Percentiles rank a stretch among this genome's conserved stretches.
phyloP scores from a whole-genome alignment of 2,888 invertebrate species.

The Heliconius charithonia region DNA sequence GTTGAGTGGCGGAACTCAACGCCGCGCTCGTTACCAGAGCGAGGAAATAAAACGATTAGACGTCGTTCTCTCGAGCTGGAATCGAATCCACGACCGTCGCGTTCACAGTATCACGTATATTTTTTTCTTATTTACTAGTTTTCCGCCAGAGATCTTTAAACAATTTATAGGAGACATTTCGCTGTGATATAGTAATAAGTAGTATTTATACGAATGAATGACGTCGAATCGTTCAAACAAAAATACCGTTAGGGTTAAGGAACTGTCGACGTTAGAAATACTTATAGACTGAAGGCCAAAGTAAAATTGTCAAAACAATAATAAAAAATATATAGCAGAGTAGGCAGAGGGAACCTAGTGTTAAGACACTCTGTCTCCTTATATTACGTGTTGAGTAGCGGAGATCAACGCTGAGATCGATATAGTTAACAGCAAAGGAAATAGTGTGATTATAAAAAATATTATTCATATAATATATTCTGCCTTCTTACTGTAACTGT shows the following conservation, averaged over 20 bases:
- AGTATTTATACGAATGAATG: slow-evolving; percentile 1
- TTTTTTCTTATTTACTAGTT: background rate
- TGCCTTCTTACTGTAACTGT: too few species aligned
- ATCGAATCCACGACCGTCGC: background rate
- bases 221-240: background rate
- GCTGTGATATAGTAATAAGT: background rate
- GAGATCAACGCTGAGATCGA: background rate
- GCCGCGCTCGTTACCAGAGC: background rate
- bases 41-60: background rate
- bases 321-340: background rate
- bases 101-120: background rate
- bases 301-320: background rate
- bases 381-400: background rate
- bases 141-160: background rate
- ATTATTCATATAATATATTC: too few species aligned
- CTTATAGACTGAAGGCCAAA: background rate
- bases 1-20: too few species aligned
- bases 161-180: background rate
- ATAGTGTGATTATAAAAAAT: too few species aligned
- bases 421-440: too few species aligned
- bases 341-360: background rate
- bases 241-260: slow-evolving; percentile 13
- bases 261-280: slow-evolving; percentile 8
- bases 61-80: background rate
- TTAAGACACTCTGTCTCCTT: background rate